Evolutionary conservation across 2,113 vertebrate species (phyloP).

Genomic region (Charina bottae): DNA sequence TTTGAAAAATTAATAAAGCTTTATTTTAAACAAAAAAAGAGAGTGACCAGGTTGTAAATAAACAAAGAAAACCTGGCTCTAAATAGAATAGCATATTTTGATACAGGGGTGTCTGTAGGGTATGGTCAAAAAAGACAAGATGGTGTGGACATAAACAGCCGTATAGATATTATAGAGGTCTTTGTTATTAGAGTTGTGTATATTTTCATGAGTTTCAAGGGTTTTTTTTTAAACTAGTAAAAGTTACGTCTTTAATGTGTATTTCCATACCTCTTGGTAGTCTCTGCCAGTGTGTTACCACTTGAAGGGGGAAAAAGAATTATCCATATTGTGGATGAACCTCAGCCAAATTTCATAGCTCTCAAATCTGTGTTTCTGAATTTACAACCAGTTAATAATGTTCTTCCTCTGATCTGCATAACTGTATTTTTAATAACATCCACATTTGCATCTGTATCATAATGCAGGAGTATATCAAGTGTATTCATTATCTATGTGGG

Average conservation of each 20-base stretch:
- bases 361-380: not conserved
- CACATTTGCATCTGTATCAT: not conserved
- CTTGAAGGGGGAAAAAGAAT: not conserved
- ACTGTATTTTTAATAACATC: not conserved
- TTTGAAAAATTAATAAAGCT: too few species aligned
- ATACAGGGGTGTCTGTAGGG: not conserved
- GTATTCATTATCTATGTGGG: not conserved
- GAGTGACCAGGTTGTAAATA: not conserved
- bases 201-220: not conserved
- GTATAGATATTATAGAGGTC: not conserved
- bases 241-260: not conserved
- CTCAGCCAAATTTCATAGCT: not conserved
- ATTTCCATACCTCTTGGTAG: not conserved
- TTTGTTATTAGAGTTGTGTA: not conserved
- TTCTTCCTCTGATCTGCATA: too few species aligned
- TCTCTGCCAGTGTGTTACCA: not conserved
- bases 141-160: not conserved
- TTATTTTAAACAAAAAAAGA: too few species aligned
- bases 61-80: not conserved
- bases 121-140: not conserved
- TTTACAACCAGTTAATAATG: not conserved
- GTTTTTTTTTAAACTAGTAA: not conserved
- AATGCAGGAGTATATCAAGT: not conserved
- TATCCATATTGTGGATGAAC: not conserved
- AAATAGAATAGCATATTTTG: slow-evolving; percentile 15